A percentile compares a stretch with the other conserved stretches of the same genome.
phyloP scores from a whole-genome alignment of 1,140 invertebrate species.

The Cylas formicarius region DNA sequence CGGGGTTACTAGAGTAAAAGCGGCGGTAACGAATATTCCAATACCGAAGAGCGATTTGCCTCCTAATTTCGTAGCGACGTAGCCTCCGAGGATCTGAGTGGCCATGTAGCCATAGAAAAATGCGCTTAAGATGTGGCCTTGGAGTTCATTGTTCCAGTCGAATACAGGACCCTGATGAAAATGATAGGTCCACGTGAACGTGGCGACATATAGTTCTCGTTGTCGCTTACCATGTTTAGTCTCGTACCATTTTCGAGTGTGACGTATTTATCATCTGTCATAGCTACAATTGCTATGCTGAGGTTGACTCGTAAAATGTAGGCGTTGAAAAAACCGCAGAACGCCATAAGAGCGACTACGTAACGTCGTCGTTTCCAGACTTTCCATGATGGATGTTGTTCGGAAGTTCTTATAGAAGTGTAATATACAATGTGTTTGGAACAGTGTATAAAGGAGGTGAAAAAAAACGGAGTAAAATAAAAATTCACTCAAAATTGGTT shows the following conservation, averaged over 20 bases:
- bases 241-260: constrained; percentile 42
- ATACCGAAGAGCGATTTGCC: constrained; percentile 66
- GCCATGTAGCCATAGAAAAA: constrained; percentile 80
- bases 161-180: constrained; percentile 52
- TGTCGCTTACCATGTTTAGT: constrained; percentile 37
- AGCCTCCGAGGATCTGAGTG: constrained; percentile 59
- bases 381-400: constrained; percentile 48
- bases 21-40: constrained; percentile 71
- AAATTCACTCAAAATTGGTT: no score
- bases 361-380: constrained; percentile 66
- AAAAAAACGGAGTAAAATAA: no score
- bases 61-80: constrained; percentile 48
- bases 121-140: constrained; percentile 75
- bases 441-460: no score
- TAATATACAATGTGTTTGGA: no score
- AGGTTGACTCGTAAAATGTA: constrained; percentile 84
- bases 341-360: constrained; percentile 68
- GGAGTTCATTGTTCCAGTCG: constrained; percentile 68
- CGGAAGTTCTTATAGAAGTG: no score
- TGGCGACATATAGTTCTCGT: no score
- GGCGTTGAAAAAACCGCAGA: constrained; percentile 84
- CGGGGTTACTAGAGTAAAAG: constrained; percentile 79
- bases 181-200: no score
- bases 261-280: constrained; percentile 61
- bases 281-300: constrained; percentile 83